phyloP scores from a whole-genome alignment of 2,888 invertebrate genomes.

The Caenorhabditis plicata region DNA sequence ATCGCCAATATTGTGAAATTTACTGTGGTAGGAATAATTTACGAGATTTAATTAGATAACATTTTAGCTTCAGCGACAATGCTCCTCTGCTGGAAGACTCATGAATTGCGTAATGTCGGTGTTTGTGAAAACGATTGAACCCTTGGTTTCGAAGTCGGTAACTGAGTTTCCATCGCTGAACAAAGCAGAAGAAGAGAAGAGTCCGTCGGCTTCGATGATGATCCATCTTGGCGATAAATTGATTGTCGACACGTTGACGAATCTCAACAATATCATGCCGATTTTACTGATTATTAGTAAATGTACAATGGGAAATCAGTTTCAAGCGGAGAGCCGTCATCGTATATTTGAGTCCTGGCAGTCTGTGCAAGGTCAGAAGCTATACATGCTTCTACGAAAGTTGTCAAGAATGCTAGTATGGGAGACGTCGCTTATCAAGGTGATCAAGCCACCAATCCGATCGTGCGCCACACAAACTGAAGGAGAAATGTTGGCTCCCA shows the following conservation, averaged over 20 bases:
- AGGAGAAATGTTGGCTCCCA: slow-evolving; percentile 4
- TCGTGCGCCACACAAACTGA: slow-evolving; percentile 37
- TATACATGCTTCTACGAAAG: slow-evolving; percentile 27
- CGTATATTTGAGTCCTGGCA: slow-evolving; percentile 37
- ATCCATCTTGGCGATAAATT: slow-evolving; percentile 20
- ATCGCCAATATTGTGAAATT: slow-evolving; percentile 47
- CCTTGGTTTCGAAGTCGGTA: slow-evolving; percentile 11
- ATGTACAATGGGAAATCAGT: slow-evolving; percentile 1
- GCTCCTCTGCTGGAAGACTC: slow-evolving; percentile 16
- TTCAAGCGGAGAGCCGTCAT: slow-evolving; percentile 15
- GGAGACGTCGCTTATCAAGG: slow-evolving; percentile 33
- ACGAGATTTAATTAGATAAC: not conserved
- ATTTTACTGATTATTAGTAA: slow-evolving; percentile 28
- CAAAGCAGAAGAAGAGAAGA: slow-evolving; percentile 2
- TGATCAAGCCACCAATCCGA: slow-evolving; percentile 24
- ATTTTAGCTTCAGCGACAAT: slow-evolving; percentile 12
- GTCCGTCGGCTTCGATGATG: slow-evolving; percentile 9
- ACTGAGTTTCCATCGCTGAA: slow-evolving; percentile 9
- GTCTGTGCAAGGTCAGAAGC: slow-evolving; percentile 23
- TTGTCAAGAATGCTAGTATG: slow-evolving; percentile 34
- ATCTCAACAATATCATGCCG: slow-evolving; percentile 29
- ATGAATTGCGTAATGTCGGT: slow-evolving; percentile 23
- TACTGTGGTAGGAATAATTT: slow-evolving; percentile 28
- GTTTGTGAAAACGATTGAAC: slow-evolving; percentile 22
- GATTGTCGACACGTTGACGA: slow-evolving; percentile 17